A percentile compares a stretch with the other conserved stretches of the same genome.
Conservation (phyloP, 2,888 invertebrate species). For the Amblyteles armatorius region DNA sequence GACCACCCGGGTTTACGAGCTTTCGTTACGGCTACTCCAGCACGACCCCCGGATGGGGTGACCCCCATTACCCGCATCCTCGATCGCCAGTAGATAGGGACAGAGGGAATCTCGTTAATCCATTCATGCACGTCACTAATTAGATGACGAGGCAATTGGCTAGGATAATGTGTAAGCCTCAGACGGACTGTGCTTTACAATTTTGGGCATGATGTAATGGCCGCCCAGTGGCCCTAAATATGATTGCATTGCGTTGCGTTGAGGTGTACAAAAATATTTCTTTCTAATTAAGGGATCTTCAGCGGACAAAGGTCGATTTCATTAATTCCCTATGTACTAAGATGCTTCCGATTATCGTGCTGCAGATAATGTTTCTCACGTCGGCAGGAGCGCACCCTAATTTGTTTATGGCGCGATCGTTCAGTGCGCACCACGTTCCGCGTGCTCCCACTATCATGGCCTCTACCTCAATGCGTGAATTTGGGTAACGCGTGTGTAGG, state of each 20-base stretch:
- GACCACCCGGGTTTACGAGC: no score
- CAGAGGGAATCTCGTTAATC: no score
- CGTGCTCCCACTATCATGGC: slow-evolving; percentile 58
- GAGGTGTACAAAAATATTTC: not conserved
- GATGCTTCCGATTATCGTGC: not conserved
- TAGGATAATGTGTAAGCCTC: not conserved
- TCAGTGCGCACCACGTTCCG: slow-evolving; percentile 26
- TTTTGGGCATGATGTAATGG: not conserved
- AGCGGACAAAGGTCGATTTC: not conserved
- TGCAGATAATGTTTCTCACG: not conserved
- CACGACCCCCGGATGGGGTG: no score
- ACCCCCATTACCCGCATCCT: no score
- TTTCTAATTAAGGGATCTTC: no score
- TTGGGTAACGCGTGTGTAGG: slow-evolving; percentile 14
- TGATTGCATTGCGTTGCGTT: not conserved
- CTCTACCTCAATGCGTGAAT: slow-evolving; percentile 1
- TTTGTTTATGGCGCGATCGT: not conserved
- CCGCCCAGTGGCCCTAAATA: not conserved
- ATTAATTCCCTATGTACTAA: not conserved
- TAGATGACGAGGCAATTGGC: not conserved
- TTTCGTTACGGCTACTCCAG: no score
- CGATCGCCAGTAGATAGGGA: not conserved
- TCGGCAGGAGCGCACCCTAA: not conserved
- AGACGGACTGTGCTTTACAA: not conserved
- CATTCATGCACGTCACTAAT: no score